These are phyloP conservation scores for Ariopsis seemanni DNA, from an alignment of 2,113 vertebrate genomes.

Conservation along the genomic window DNA sequence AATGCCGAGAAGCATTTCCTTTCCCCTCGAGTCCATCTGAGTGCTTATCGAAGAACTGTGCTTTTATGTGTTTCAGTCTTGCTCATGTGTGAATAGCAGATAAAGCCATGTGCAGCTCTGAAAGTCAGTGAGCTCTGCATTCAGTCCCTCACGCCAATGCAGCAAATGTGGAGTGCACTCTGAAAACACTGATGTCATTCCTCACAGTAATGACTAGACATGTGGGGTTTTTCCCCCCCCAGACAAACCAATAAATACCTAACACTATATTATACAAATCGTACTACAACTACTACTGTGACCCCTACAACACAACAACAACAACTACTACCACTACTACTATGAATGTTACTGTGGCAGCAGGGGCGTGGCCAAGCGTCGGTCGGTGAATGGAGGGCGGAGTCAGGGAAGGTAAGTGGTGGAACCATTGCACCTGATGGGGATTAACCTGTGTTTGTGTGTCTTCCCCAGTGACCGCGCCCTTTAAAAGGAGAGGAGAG, in stretches of 20 bases:
- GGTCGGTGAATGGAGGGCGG: no score
- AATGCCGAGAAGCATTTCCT: slow-evolving; percentile 2
- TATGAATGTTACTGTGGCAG: background rate
- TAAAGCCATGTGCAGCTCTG: slow-evolving; percentile 2
- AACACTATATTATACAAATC: background rate
- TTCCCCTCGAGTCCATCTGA: background rate
- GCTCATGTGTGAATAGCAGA: background rate
- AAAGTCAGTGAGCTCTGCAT: slow-evolving; percentile 1
- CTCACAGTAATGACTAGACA: background rate
- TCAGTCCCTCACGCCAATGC: slow-evolving; percentile 1
- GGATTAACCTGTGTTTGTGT: no score
- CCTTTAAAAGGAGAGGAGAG: no score
- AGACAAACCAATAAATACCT: background rate
- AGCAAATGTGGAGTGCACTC: background rate
- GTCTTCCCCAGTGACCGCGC: no score
- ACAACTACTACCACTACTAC: background rate
- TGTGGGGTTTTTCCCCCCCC: background rate
- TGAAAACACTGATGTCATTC: background rate
- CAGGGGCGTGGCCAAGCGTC: no score
- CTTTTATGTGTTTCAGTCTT: background rate
- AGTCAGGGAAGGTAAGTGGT: no score
- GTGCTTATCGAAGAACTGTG: background rate
- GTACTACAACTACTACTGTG: background rate
- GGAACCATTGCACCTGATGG: no score
- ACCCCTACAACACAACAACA: background rate